phyloP scores from a whole-genome alignment of 2,888 invertebrate genomes.

The Stegana nigrithorax region DNA sequence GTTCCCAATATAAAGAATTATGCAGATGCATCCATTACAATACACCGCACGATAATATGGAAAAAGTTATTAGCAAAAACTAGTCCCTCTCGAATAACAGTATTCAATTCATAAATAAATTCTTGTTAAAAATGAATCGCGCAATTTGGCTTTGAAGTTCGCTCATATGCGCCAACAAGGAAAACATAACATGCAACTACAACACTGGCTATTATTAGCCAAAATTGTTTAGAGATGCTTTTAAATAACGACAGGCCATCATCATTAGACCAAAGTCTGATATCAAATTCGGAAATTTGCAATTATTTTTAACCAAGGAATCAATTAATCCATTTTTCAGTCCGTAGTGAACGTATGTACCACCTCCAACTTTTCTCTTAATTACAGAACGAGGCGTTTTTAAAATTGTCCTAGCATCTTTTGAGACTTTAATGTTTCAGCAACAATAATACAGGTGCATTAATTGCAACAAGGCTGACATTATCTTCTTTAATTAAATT shows the following conservation, averaged over 20 bases:
- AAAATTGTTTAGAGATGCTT: slow-evolving; percentile 30
- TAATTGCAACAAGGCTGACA: slow-evolving; percentile 3
- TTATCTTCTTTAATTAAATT: too few species aligned
- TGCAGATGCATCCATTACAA: slow-evolving; percentile 15
- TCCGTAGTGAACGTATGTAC: slow-evolving; percentile 2
- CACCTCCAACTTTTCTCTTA: not conserved
- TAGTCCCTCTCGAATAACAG: not conserved
- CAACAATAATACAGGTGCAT: not conserved
- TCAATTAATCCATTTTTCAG: not conserved
- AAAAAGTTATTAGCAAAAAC: not conserved
- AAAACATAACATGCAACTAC: slow-evolving; percentile 22
- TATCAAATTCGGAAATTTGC: slow-evolving; percentile 14
- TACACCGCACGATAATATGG: not conserved
- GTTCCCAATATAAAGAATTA: slow-evolving; percentile 5
- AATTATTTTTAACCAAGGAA: not conserved
- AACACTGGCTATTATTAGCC: slow-evolving; percentile 30
- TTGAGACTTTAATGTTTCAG: not conserved
- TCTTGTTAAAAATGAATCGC: not conserved
- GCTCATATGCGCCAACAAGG: slow-evolving; percentile 30
- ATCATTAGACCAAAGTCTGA: slow-evolving; percentile 31
- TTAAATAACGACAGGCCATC: slow-evolving; percentile 31
- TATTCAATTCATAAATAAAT: slow-evolving; percentile 4
- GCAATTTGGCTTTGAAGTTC: slow-evolving; percentile 3
- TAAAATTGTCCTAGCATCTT: slow-evolving; percentile 8
- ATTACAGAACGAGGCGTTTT: not conserved